Conservation (phyloP, 2,888 invertebrate species). For the Drosophila diplacantha region DNA sequence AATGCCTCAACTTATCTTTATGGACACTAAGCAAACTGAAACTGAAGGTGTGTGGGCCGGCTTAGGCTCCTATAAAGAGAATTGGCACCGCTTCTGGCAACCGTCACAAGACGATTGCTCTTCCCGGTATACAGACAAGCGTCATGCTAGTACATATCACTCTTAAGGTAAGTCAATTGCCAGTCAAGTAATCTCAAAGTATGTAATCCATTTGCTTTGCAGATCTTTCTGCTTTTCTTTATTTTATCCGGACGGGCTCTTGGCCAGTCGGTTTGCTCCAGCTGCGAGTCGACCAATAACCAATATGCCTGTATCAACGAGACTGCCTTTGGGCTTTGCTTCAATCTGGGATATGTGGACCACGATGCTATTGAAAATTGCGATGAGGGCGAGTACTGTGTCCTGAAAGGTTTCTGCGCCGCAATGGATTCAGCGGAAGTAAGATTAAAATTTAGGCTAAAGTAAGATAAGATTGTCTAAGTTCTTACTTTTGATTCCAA, state of each 20-base stretch:
- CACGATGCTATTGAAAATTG: slow-evolving; percentile 26
- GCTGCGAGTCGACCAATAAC: slow-evolving; percentile 40
- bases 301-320: slow-evolving; percentile 54
- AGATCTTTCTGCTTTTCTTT: slow-evolving; percentile 4
- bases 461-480: not conserved
- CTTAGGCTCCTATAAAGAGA: slow-evolving; percentile 34
- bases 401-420: slow-evolving; percentile 39
- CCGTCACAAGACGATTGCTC: slow-evolving; percentile 16
- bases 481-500: not conserved
- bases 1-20: slow-evolving; percentile 34
- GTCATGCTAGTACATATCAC: slow-evolving; percentile 10
- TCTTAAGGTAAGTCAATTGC: slow-evolving; percentile 5
- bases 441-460: not conserved
- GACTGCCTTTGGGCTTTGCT: slow-evolving; percentile 49
- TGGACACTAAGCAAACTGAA: slow-evolving; percentile 9
- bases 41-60: slow-evolving; percentile 23
- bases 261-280: slow-evolving; percentile 25
- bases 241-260: not conserved
- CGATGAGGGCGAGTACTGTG: slow-evolving; percentile 40
- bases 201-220: slow-evolving; percentile 7
- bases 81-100: slow-evolving; percentile 13
- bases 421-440: slow-evolving; percentile 35
- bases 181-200: not conserved
- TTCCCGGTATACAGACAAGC: slow-evolving; percentile 14
- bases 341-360: not conserved